Conservation (phyloP, 2,888 invertebrate species). For the Limnephilus rhombicus region DNA sequence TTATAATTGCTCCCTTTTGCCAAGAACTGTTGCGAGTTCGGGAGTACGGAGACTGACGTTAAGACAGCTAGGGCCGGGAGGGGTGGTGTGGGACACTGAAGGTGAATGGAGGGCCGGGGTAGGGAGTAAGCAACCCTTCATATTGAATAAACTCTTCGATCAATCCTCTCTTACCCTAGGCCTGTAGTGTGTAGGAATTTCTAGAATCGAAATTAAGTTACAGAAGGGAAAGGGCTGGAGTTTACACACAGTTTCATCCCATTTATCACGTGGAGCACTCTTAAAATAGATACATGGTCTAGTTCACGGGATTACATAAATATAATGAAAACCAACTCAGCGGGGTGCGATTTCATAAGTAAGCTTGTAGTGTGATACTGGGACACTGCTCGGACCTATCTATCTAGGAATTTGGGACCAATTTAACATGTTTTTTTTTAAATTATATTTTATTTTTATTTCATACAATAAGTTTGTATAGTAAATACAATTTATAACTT, state of each 20-base stretch:
- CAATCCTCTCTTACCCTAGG: constrained; percentile 55
- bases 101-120: constrained; percentile 2
- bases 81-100: not conserved
- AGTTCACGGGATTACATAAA: constrained; percentile 20
- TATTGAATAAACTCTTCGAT: constrained; percentile 59
- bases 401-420: too few species aligned
- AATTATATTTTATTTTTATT: not conserved
- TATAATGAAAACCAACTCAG: not conserved
- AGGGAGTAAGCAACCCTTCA: constrained; percentile 54
- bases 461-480: too few species aligned
- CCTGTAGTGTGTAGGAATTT: constrained; percentile 38
- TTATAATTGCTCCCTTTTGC: constrained; percentile 49
- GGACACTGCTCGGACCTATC: not conserved
- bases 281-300: constrained; percentile 1
- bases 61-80: not conserved
- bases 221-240: constrained; percentile 28
- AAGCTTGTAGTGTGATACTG: not conserved
- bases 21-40: not conserved
- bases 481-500: too few species aligned
- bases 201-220: constrained; percentile 46
- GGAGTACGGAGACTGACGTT: not conserved
- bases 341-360: not conserved
- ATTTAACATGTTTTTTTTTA: not conserved
- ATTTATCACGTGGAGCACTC: constrained; percentile 21
- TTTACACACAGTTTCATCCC: constrained; percentile 37